Evolutionary conservation across 2,113 vertebrate species (phyloP).

Genomic region (Alaudala cheleensis): DNA sequence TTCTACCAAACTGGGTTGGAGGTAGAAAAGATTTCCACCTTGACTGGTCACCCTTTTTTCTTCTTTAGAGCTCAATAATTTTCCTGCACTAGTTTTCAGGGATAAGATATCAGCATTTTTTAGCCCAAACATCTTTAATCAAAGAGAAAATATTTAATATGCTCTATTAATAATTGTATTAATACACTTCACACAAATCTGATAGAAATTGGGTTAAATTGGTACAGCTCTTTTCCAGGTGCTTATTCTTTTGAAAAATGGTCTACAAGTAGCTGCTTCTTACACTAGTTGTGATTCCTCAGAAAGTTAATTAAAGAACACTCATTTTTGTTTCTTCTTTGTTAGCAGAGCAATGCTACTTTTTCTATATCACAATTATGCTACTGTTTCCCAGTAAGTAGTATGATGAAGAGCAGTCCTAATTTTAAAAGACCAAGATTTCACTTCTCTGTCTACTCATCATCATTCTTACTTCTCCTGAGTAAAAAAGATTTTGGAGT

Average conservation of each 20-base stretch:
- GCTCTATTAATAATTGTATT: neutral
- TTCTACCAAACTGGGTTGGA: neutral
- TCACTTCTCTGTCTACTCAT: neutral
- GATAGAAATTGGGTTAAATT: neutral
- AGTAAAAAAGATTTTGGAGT: neutral
- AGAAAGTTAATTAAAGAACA: neutral
- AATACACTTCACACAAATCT: neutral
- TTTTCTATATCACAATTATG: neutral
- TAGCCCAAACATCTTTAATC: neutral
- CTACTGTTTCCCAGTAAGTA: neutral
- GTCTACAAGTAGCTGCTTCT: neutral
- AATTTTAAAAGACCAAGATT: neutral
- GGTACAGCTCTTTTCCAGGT: neutral
- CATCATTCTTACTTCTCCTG: neutral
- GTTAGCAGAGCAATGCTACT: neutral
- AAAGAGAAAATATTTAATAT: neutral
- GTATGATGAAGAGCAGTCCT: neutral
- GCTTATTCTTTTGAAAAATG: neutral
- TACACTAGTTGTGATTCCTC: neutral
- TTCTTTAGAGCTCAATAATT: neutral
- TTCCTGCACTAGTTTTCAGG: neutral
- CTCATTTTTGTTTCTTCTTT: neutral
- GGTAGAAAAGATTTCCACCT: neutral
- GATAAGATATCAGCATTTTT: neutral
- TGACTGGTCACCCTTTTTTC: neutral